Base-by-base conservation (phyloP, 2,888 invertebrate genomes). In the Lasioglossum zephyrum region DNA sequence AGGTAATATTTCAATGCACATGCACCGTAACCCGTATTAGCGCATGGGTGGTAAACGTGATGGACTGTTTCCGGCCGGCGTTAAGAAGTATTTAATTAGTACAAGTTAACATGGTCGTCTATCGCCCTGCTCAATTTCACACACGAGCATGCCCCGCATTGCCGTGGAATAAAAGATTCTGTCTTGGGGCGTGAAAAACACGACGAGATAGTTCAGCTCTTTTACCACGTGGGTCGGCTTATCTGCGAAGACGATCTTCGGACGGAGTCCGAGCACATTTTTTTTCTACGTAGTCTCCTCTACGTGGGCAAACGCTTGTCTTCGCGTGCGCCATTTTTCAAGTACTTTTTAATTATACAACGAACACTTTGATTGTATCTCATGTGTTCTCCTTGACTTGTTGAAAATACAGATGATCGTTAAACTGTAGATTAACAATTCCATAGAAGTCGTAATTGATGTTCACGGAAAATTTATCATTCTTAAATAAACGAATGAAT, bases 171-270 rank as follows among this genome's bases (percentile, higher is more conserved):
- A 80, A 76, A 79, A 83, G 85, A 81, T 84, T 80, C 69, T 49
- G 66, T 85, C 87, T 79, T 84, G 85, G 90, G 89, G 88, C 88
- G 93, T 91, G 91, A 92, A 93, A 91, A 92, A 87, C 86, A 86
- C 92, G 93, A 92, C 89, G 92, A 93, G 93, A 93, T 93, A 93
- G 93, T 93, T 93, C 93, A 92, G 93, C 93, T 92, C 88, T 92
- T 92, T 93, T 89, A 84, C 88, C 87, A 85, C 79, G 78, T 87
- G 88, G 84, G 85, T 78, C 63, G 79, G 72, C 75, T 85, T 85
- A 85, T 85, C 84, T 72, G 26, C 63, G 36, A 53, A 39, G 74
- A 78, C 57, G 84, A 80, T 82, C 82, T 78, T 79, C 49, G 77
- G 77, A 80, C 85, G 75, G 47, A 57, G 73, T 39, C 57, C 79